Conservation (phyloP, 2,888 invertebrate genomes). For the Callyntrura sp. region DNA sequence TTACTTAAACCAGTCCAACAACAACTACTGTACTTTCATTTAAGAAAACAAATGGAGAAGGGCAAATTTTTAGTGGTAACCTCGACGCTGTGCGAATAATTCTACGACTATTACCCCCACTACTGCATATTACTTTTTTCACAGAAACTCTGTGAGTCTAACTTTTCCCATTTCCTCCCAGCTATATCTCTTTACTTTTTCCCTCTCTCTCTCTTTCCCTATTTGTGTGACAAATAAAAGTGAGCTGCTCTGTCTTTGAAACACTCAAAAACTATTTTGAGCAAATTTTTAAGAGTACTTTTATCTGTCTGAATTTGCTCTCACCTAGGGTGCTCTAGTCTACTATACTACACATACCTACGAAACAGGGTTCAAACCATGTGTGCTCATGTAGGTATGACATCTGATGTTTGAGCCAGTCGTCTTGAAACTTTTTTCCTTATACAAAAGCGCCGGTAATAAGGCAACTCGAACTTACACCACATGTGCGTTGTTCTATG, state of each 20-base stretch:
- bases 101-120: background rate
- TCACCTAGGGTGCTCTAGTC: background rate
- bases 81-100: background rate
- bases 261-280: slow-evolving; percentile 29
- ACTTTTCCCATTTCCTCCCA: slow-evolving; percentile 71
- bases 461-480: too few relatives aligned
- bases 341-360: background rate
- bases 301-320: slow-evolving; percentile 46
- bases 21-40: slow-evolving; percentile 10
- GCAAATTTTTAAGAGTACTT: slow-evolving; percentile 41
- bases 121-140: slow-evolving; percentile 14
- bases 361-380: background rate
- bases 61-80: slow-evolving; percentile 23
- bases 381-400: background rate
- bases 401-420: slow-evolving; percentile 2
- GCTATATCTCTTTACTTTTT: slow-evolving; percentile 57
- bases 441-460: background rate
- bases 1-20: slow-evolving; percentile 16
- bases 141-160: slow-evolving; percentile 16
- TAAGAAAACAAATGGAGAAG: slow-evolving; percentile 34
- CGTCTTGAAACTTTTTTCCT: background rate
- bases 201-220: background rate
- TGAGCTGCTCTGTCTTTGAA: slow-evolving; percentile 35
- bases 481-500: too few relatives aligned
- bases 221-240: slow-evolving; percentile 49